These are phyloP conservation scores for Cyclura pinguis DNA, from an alignment of 2,797 vertebrate species.

Conservation along the genomic window DNA sequence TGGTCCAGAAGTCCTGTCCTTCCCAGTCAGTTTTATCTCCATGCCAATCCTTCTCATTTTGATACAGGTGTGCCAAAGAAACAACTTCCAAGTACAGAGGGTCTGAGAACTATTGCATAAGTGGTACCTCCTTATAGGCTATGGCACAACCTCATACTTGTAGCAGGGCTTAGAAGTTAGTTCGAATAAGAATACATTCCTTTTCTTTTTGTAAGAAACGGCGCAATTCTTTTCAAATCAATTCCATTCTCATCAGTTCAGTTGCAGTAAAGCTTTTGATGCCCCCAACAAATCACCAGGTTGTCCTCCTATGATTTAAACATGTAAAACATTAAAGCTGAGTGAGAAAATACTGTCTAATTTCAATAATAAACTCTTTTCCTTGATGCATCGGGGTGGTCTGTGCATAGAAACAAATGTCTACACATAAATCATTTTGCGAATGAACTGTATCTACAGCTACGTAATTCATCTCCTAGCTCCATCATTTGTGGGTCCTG, in stretches of 20 bases:
- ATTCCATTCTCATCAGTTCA: neutral
- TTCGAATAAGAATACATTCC: neutral
- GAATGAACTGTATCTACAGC: neutral
- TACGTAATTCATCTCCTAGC: neutral
- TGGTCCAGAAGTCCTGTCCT: no score
- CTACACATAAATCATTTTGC: neutral
- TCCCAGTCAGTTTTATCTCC: no score
- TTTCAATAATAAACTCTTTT: slow-evolving; percentile 8
- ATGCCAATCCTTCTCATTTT: neutral
- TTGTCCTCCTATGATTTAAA: neutral
- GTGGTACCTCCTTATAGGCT: neutral
- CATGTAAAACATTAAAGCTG: neutral
- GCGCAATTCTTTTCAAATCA: neutral
- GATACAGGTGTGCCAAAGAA: neutral
- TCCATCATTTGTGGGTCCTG: neutral
- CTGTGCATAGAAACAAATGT: neutral
- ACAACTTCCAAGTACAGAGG: neutral
- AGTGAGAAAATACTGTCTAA: neutral
- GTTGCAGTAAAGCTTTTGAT: neutral
- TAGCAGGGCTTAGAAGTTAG: neutral
- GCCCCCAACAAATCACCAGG: neutral
- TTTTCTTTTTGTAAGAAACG: no score
- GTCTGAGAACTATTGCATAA: neutral
- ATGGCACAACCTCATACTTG: neutral
- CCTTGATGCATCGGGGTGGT: neutral